phyloP scores from a whole-genome alignment of 2,797 vertebrate species.

The Perodicticus potto region DNA sequence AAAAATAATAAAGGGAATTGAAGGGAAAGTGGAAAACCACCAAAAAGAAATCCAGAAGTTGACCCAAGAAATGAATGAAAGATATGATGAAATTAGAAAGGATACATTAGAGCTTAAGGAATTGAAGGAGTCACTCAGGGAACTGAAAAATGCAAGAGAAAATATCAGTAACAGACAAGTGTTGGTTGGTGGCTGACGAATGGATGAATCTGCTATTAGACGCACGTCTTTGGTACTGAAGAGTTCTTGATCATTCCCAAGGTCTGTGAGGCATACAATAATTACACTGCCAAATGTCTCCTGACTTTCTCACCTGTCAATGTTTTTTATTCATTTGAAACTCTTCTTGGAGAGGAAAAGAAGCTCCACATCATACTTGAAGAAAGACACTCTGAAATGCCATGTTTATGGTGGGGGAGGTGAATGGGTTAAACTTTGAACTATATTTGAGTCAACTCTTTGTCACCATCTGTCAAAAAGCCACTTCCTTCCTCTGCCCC shows the following conservation, averaged over 20 bases:
- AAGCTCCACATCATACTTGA: not conserved
- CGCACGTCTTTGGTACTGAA: not conserved
- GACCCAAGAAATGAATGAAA: no score
- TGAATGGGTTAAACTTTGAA: not conserved
- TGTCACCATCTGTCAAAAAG: not conserved
- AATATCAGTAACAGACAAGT: not conserved
- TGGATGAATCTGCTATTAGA: not conserved
- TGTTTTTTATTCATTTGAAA: conserved; percentile 36
- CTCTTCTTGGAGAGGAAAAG: not conserved
- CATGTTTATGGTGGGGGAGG: not conserved
- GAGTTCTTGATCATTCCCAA: not conserved
- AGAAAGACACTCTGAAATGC: not conserved
- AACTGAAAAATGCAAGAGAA: no score
- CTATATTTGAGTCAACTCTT: not conserved
- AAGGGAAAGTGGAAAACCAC: no score
- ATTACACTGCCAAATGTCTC: not conserved
- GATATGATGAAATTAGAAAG: no score
- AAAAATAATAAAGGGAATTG: no score
- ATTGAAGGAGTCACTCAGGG: no score
- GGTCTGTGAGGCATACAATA: not conserved
- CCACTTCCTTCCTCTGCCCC: not conserved
- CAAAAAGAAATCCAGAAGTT: no score
- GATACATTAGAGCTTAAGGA: no score
- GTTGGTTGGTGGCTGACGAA: not conserved
- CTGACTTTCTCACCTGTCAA: no score